Base-by-base conservation (phyloP, 1,140 invertebrate genomes). In the Leptestheria dahalacensis region DNA sequence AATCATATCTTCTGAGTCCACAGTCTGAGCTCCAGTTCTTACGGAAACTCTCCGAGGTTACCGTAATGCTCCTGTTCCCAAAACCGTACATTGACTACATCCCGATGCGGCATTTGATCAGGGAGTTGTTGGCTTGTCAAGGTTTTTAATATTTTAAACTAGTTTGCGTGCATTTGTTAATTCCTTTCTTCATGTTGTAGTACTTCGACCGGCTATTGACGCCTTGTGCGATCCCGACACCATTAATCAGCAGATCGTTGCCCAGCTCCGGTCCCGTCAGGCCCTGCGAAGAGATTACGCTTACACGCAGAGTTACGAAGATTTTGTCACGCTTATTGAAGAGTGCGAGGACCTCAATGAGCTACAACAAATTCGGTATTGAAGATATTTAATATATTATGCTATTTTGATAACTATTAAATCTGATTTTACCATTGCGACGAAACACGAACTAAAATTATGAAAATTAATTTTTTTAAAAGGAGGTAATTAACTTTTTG, bases 231-330 rank as follows among this genome's bases (percentile, higher is more conserved):
- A 92, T 71, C 88, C 90, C 18, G 88, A 92, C 73, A 91, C 88
- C 68, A 88, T 94, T 60, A 94, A 94, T 71, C 83, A 85, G 69
- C 88, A 89, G 69, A 79, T 93, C 57, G 75, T 92, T 50, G 76
- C 80, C 57, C 90, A 90, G 67, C 81, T 94, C 54, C 82, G 88
- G 68, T 79, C 83, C 1, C 82, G 87, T 59, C 79, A 83, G 49
- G 85, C 84, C 12, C 84, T 89, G 70, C 85, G 86, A 62, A 80
- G 83, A 62, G 88, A 85, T 1, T 90, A 90, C 64, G 85, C 88
- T 63, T 89, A 91, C 71, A 86, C 88, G 0, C 85, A 87, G 61
- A 88, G 84, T 15, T 92, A 90, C 70, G 88, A 94, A 70, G 88
- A 91, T 62, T 91, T 92, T 69, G 79, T 92, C 48, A 80, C 85